Evolutionary conservation across 2,888 invertebrate species (phyloP).

Genomic region (Synanthedon formicaeformis): DNA sequence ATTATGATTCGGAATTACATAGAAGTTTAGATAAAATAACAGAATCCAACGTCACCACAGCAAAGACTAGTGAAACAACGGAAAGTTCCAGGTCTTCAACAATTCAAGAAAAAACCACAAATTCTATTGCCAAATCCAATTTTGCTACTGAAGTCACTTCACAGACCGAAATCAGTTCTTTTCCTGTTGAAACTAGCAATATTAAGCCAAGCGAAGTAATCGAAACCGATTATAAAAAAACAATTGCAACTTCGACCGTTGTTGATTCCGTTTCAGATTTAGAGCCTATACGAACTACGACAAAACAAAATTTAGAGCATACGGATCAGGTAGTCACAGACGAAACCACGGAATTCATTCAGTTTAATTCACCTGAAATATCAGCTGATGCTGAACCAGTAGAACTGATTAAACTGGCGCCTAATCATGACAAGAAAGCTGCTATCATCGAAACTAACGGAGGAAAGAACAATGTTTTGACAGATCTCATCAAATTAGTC

Average conservation of each 20-base stretch:
- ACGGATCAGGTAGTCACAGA: not conserved
- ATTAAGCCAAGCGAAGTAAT: conserved; percentile 49
- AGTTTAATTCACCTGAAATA: conserved; percentile 46
- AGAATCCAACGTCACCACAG: conserved; percentile 13
- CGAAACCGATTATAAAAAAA: conserved; percentile 34
- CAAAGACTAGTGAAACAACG: conserved; percentile 7
- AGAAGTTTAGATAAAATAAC: conserved; percentile 1
- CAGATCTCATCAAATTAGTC: conserved; percentile 53
- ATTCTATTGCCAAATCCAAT: conserved; percentile 33
- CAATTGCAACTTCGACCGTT: conserved; percentile 24
- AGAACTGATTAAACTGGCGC: conserved; percentile 42
- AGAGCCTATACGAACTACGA: not conserved
- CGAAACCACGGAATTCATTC: conserved; percentile 53
- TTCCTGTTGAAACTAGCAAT: conserved; percentile 57
- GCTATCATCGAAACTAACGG: conserved; percentile 38
- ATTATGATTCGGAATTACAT: not conserved
- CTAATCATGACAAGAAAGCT: conserved; percentile 31
- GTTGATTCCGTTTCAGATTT: conserved; percentile 11
- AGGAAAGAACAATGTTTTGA: conserved; percentile 36
- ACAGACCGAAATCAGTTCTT: conserved; percentile 52
- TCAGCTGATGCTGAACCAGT: conserved; percentile 35
- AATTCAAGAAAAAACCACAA: conserved; percentile 29
- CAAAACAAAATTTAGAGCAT: not conserved
- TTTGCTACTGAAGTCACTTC: conserved; percentile 47
- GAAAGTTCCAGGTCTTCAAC: conserved; percentile 15